Evolutionary conservation across 2,797 vertebrate species (phyloP).

Genomic region (Lerista edwardsae): DNA sequence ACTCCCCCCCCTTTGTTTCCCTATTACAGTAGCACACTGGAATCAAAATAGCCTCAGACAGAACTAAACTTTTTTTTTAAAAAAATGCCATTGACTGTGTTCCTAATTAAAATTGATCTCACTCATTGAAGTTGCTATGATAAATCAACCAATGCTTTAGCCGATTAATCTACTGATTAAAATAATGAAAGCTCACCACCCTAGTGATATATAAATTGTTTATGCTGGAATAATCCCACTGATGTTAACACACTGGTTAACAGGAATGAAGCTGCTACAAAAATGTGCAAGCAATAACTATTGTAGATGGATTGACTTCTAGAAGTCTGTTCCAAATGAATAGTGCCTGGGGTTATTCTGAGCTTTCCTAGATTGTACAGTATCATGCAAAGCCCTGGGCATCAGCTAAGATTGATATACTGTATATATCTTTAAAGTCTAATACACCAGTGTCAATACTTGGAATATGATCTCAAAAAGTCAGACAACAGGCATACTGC

Average conservation of each 20-base stretch:
- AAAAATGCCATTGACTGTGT: not conserved
- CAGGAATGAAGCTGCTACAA: not conserved
- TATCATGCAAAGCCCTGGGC: conserved; percentile 31
- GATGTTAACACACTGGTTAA: not conserved
- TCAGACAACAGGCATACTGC: conserved; percentile 70
- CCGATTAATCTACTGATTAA: not conserved
- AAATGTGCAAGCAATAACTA: not conserved
- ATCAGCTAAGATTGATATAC: conserved; percentile 31
- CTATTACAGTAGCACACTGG: not conserved
- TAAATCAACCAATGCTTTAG: not conserved
- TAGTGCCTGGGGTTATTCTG: conserved; percentile 14
- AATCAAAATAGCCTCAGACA: not conserved
- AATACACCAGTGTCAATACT: conserved; percentile 62
- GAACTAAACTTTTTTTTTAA: not conserved
- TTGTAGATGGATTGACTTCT: not conserved
- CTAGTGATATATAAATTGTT: not conserved
- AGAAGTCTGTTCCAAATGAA: not conserved
- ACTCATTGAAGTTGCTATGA: too few species aligned
- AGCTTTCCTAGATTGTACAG: not conserved
- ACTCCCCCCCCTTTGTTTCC: not conserved
- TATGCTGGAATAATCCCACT: not conserved
- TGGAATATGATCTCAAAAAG: conserved; percentile 70
- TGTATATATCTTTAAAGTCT: not conserved
- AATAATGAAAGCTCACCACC: not conserved
- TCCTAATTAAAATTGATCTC: not conserved